Conservation (phyloP, 53 echinoderm and acorn worm species). For the Luidia sarsii region DNA sequence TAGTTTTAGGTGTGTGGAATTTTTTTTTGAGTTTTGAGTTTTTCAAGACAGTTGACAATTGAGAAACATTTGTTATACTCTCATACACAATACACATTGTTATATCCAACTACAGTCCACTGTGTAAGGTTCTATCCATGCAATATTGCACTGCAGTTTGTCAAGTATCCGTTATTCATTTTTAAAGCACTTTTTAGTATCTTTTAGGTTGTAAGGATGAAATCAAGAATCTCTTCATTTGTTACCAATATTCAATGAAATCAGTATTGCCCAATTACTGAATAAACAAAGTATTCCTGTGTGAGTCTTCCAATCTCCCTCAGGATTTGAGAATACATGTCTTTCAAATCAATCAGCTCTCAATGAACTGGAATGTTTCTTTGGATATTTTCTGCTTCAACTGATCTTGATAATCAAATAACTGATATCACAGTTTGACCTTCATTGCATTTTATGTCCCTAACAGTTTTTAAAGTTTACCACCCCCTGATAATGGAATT, state of each 20-base stretch:
- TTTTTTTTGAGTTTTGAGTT: neutral
- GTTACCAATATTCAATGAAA: too few species aligned
- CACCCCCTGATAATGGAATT: neutral
- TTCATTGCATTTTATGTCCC: slow-evolving; percentile 13
- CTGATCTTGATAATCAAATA: neutral
- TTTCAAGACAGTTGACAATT: neutral
- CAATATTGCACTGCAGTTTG: too few species aligned
- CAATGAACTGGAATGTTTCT: slow-evolving; percentile 9
- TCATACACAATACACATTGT: too few species aligned
- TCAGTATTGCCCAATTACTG: too few species aligned
- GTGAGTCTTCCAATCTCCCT: neutral
- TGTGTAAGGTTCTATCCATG: neutral
- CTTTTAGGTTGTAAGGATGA: too few species aligned
- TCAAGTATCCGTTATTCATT: too few species aligned
- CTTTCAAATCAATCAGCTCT: slow-evolving; percentile 42
- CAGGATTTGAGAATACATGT: slow-evolving; percentile 30
- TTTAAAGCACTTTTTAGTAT: too few species aligned
- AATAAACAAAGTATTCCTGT: slow-evolving; percentile 4
- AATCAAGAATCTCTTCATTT: too few species aligned
- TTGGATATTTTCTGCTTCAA: neutral
- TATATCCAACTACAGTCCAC: too few species aligned
- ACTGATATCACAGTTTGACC: neutral
- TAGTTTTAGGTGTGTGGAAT: slow-evolving; percentile 14
- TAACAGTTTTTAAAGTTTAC: neutral
- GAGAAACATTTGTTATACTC: too few species aligned